phyloP scores from a whole-genome alignment of 2,888 invertebrate species.

The Tinea semifulvella region DNA sequence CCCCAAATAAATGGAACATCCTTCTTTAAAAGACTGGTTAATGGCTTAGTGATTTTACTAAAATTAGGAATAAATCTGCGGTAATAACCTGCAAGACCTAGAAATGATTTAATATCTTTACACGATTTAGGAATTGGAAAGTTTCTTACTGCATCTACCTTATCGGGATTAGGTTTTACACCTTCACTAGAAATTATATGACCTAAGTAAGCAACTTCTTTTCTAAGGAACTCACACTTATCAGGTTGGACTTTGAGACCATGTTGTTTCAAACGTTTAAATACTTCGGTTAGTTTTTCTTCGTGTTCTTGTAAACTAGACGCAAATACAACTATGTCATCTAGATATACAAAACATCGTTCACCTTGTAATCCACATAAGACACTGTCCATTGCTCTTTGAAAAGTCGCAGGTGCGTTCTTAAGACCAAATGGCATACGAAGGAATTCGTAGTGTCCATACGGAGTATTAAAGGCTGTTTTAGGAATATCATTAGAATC shows the following conservation, averaged over 20 bases:
- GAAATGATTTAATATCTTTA: constrained; percentile 28
- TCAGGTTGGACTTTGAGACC: constrained; percentile 28
- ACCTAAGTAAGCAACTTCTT: constrained; percentile 33
- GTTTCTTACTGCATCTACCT: constrained; percentile 23
- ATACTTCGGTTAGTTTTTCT: constrained; percentile 25
- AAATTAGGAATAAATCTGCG: constrained; percentile 26
- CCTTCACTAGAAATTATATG: constrained; percentile 32
- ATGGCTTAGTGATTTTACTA: constrained; percentile 26
- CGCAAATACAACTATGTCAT: constrained; percentile 26
- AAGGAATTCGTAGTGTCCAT: constrained; percentile 25
- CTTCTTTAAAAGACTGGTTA: too few species aligned
- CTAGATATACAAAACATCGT: constrained; percentile 25
- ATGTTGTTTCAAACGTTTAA: constrained; percentile 23
- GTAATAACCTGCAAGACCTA: constrained; percentile 29
- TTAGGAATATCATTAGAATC: constrained; percentile 22
- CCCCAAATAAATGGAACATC: constrained; percentile 21
- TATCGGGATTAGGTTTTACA: constrained; percentile 31
- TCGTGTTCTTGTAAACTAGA: constrained; percentile 27
- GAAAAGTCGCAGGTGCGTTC: constrained; percentile 28
- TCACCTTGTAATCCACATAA: constrained; percentile 23
- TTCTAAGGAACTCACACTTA: constrained; percentile 31
- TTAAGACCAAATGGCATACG: constrained; percentile 27
- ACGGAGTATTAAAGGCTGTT: constrained; percentile 26
- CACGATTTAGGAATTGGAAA: constrained; percentile 26
- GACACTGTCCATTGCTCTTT: constrained; percentile 25